These are phyloP conservation scores for Drosophila bocqueti DNA, from an alignment of 1,140 invertebrate species.

Conservation along the genomic window DNA sequence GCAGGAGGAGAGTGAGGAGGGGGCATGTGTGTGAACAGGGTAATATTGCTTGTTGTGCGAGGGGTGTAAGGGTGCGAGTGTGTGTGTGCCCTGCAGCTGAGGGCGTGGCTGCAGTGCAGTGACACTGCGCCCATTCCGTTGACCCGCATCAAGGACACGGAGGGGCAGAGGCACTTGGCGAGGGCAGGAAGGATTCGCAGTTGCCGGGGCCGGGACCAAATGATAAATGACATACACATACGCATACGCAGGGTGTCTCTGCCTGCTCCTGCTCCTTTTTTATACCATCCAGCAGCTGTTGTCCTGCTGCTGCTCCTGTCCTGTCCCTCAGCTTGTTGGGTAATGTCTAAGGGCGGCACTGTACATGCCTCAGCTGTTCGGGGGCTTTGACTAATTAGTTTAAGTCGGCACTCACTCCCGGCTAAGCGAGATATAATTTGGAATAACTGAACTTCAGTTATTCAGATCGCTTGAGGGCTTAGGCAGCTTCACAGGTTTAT, in stretches of 20 bases:
- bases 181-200: slow-evolving; percentile 42
- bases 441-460: neutral
- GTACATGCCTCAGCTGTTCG: slow-evolving; percentile 16
- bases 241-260: slow-evolving; percentile 29
- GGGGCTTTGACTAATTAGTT: slow-evolving; percentile 20
- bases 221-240: slow-evolving; percentile 53
- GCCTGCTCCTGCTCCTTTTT: neutral
- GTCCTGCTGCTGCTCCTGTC: slow-evolving; percentile 5
- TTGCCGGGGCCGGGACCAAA: slow-evolving; percentile 35
- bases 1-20: neutral
- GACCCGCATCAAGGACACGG: slow-evolving; percentile 55
- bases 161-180: neutral
- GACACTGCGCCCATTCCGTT: slow-evolving; percentile 70
- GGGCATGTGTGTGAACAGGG: slow-evolving; percentile 21
- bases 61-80: neutral
- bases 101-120: slow-evolving; percentile 62
- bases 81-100: slow-evolving; percentile 27
- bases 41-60: slow-evolving; percentile 41
- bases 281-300: slow-evolving; percentile 3
- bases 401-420: neutral
- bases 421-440: neutral
- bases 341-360: slow-evolving; percentile 23
- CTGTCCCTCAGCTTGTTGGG: slow-evolving; percentile 32
- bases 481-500: neutral
- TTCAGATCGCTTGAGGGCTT: neutral